phyloP scores from a whole-genome alignment of 2,113 vertebrate genomes.

The Trochalopteron elliotii region DNA sequence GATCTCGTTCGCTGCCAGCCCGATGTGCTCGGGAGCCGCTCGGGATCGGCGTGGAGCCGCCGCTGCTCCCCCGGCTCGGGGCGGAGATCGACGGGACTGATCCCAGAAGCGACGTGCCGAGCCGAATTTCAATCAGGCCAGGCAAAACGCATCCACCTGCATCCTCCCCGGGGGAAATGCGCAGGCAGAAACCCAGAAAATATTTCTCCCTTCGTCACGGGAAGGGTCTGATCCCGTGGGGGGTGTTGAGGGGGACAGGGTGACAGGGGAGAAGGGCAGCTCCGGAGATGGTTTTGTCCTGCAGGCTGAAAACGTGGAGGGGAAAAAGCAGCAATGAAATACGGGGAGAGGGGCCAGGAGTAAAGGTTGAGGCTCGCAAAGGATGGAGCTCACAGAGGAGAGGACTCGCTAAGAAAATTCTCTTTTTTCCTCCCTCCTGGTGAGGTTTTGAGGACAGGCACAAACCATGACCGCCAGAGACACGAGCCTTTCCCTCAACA shows the following conservation, averaged over 20 bases:
- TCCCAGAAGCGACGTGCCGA: not conserved
- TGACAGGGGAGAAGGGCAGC: too few species aligned
- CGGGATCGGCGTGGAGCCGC: not conserved
- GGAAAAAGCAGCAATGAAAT: not conserved
- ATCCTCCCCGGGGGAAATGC: not conserved
- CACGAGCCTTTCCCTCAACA: not conserved
- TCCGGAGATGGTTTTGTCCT: not conserved
- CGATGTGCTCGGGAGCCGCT: not conserved
- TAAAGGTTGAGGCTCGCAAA: not conserved
- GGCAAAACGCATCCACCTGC: not conserved
- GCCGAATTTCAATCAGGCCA: not conserved
- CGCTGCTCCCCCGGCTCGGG: not conserved
- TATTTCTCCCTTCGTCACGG: rapidly evolving
- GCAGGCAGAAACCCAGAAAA: rapidly evolving
- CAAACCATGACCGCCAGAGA: rapidly evolving
- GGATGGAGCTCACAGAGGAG: not conserved
- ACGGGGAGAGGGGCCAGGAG: not conserved
- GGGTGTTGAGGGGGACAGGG: not conserved
- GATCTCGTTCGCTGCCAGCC: not conserved
- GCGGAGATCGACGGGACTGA: not conserved
- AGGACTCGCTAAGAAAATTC: not conserved
- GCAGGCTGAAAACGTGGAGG: not conserved
- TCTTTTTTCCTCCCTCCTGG: not conserved
- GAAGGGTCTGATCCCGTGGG: not conserved
- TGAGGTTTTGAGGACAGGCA: not conserved